Conservation (phyloP, 2,113 vertebrate genomes). For the Natator depressus region DNA sequence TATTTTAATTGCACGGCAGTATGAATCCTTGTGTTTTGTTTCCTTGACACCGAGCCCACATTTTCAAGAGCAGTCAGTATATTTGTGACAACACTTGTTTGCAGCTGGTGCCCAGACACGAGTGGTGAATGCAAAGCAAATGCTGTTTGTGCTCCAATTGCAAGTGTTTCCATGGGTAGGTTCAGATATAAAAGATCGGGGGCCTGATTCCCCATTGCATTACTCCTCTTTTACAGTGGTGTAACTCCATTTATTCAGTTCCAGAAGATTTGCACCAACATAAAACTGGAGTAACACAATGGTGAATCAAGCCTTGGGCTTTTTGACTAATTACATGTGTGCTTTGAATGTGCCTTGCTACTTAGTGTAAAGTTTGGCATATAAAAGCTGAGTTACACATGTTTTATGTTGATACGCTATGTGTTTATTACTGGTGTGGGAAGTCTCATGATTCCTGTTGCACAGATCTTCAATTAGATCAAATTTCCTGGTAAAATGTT, state of each 20-base stretch:
- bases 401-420: background rate
- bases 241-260: background rate
- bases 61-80: background rate
- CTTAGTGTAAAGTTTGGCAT: background rate
- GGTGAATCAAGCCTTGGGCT: background rate
- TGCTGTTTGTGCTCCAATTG: background rate
- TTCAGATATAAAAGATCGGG: background rate
- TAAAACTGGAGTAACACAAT: background rate
- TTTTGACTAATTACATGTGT: background rate
- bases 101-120: background rate
- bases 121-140: background rate
- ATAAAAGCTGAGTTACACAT: background rate
- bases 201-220: background rate
- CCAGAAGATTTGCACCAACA: background rate
- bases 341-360: background rate
- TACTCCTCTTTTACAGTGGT: background rate
- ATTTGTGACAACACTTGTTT: background rate
- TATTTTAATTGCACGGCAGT: too few species aligned
- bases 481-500: background rate
- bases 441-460: background rate
- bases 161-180: background rate
- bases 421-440: background rate
- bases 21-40: background rate
- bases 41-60: background rate
- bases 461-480: background rate